Conservation (phyloP, 2,888 invertebrate species). For the Baronia brevicornis region DNA sequence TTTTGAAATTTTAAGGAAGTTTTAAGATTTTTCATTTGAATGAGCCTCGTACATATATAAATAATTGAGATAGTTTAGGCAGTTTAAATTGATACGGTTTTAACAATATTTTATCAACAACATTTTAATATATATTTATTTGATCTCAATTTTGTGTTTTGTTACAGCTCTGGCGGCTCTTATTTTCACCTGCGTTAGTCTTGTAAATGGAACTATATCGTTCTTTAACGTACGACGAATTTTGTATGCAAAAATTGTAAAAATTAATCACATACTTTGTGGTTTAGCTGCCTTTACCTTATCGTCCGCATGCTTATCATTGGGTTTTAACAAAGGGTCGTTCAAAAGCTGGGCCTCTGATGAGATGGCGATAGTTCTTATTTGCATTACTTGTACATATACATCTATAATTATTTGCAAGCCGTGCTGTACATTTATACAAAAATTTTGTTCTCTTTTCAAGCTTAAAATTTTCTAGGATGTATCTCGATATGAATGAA, state of each 20-base stretch:
- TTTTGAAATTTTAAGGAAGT: too few relatives aligned
- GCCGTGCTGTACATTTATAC: constrained; percentile 16
- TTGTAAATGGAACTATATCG: constrained; percentile 24
- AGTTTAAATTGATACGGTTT: too few relatives aligned
- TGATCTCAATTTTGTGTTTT: not conserved
- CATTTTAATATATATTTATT: constrained; percentile 7
- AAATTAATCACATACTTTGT: constrained; percentile 22
- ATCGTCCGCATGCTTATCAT: constrained; percentile 24
- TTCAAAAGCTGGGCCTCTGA: constrained; percentile 26
- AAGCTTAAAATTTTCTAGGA: constrained; percentile 18
- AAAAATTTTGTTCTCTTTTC: constrained; percentile 10
- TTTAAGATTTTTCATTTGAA: too few relatives aligned
- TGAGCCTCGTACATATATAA: too few relatives aligned
- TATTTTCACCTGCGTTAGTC: constrained; percentile 22
- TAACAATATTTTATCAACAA: too few relatives aligned
- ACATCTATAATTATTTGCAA: constrained; percentile 20
- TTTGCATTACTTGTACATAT: constrained; percentile 20
- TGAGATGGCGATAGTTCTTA: constrained; percentile 22
- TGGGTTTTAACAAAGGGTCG: constrained; percentile 24
- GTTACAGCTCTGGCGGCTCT: constrained; percentile 26
- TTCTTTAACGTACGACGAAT: constrained; percentile 19
- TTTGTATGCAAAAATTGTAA: constrained; percentile 17
- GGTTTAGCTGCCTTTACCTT: constrained; percentile 22
- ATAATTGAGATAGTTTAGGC: too few relatives aligned
- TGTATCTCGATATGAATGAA: constrained; percentile 9